phyloP scores from a whole-genome alignment of 1,140 invertebrate species.

The Heliconius hermathena region DNA sequence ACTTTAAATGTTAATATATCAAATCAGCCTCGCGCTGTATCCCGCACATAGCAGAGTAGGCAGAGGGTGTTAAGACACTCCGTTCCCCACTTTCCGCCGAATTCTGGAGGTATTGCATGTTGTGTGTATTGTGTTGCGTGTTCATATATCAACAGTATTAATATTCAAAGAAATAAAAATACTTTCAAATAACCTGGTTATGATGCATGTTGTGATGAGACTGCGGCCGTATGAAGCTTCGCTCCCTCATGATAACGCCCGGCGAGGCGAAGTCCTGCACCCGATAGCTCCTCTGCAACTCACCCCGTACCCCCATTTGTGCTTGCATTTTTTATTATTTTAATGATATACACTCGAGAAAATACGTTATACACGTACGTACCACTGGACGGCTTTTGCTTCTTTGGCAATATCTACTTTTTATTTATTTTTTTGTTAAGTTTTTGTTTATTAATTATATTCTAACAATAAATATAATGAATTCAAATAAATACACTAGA shows the following conservation, averaged over 20 bases:
- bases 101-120: no score
- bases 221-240: conserved; percentile 83
- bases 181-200: conserved; percentile 66
- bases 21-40: no score
- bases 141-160: neutral
- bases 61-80: no score
- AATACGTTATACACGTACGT: conserved; percentile 8
- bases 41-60: no score
- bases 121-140: no score
- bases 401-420: conserved; percentile 40
- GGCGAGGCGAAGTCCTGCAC: conserved; percentile 80
- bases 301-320: conserved; percentile 71
- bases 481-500: conserved; percentile 78
- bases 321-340: conserved; percentile 65
- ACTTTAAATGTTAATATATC: no score
- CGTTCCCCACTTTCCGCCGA: neutral
- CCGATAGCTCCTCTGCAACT: conserved; percentile 79
- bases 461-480: conserved; percentile 39
- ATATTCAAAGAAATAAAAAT: neutral
- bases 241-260: conserved; percentile 83
- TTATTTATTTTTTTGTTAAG: conserved; percentile 48
- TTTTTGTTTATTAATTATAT: conserved; percentile 37
- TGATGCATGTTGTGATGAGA: conserved; percentile 82
- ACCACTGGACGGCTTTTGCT: conserved; percentile 40
- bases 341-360: conserved; percentile 20